These are phyloP conservation scores for Hystrix cristata DNA, from an alignment of 2,113 vertebrate genomes.

Conservation along the genomic window DNA sequence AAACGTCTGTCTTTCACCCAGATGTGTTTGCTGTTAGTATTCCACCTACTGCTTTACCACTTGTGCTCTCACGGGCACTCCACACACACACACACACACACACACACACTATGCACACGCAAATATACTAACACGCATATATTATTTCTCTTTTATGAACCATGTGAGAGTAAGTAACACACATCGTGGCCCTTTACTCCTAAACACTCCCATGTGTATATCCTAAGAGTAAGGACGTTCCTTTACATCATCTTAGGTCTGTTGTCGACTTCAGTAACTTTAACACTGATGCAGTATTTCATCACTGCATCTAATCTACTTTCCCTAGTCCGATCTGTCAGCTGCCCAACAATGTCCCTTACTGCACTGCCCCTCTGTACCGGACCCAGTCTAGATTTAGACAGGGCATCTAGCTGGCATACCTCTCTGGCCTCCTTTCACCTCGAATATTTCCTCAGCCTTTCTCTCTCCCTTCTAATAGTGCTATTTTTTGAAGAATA, in stretches of 20 bases:
- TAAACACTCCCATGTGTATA: not conserved
- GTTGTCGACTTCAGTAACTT: not conserved
- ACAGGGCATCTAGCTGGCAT: not conserved
- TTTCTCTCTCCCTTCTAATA: not conserved
- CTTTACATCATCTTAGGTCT: not conserved
- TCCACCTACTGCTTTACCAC: not conserved
- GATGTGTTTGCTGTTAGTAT: not conserved
- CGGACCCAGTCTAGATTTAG: not conserved
- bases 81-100: too few relatives aligned
- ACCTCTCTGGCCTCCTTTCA: not conserved
- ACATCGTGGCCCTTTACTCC: not conserved
- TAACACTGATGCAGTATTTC: not conserved
- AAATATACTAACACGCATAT: not conserved
- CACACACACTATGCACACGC: too few relatives aligned
- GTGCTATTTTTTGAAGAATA: not conserved
- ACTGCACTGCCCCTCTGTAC: rapidly evolving
- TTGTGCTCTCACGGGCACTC: not conserved
- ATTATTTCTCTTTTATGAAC: not conserved
- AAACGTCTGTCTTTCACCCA: not conserved
- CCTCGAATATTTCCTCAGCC: not conserved
- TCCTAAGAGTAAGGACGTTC: not conserved
- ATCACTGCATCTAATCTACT: not conserved
- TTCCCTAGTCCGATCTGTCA: not conserved
- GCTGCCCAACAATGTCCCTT: too few relatives aligned
- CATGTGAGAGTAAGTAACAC: not conserved